These are phyloP conservation scores for Anticlea derivata DNA, from an alignment of 2,888 invertebrate species.

Conservation along the genomic window DNA sequence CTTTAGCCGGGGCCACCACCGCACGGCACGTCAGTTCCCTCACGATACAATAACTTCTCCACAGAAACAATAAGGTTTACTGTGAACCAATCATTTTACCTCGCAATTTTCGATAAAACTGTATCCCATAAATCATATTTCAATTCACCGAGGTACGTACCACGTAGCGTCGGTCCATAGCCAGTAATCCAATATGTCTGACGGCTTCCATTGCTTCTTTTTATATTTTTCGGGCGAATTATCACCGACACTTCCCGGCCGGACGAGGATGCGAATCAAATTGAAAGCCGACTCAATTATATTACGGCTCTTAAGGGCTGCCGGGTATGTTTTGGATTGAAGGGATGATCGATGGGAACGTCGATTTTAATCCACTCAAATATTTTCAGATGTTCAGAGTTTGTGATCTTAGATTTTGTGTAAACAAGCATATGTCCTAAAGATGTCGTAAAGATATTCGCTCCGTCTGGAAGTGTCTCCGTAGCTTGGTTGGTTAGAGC, in stretches of 20 bases:
- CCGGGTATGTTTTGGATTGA: constrained; percentile 25
- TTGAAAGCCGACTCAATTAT: constrained; percentile 83
- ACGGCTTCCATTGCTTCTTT: constrained; percentile 69
- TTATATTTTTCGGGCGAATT: constrained; percentile 83
- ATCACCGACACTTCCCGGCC: constrained; percentile 77
- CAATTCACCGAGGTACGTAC: constrained; percentile 26
- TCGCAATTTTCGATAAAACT: constrained; percentile 17
- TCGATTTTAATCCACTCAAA: neutral
- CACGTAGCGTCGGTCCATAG: constrained; percentile 31
- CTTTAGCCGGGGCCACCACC: too few species aligned
- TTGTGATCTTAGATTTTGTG: too few species aligned
- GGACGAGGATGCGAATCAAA: constrained; percentile 81
- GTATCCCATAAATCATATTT: constrained; percentile 26
- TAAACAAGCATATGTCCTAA: too few species aligned
- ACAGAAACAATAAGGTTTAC: neutral
- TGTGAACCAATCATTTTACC: constrained; percentile 8
- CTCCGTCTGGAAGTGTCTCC: too few species aligned
- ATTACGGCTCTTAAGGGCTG: constrained; percentile 72
- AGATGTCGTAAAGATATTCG: too few species aligned
- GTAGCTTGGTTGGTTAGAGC: too few species aligned
- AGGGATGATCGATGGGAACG: constrained; percentile 7
- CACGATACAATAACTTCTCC: neutral
- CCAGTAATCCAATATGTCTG: constrained; percentile 79
- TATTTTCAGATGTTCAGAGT: too few species aligned
- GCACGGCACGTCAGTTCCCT: too few species aligned